phyloP scores from a whole-genome alignment of 2,113 vertebrate genomes.

The Ptilorrhoa leucosticta region DNA sequence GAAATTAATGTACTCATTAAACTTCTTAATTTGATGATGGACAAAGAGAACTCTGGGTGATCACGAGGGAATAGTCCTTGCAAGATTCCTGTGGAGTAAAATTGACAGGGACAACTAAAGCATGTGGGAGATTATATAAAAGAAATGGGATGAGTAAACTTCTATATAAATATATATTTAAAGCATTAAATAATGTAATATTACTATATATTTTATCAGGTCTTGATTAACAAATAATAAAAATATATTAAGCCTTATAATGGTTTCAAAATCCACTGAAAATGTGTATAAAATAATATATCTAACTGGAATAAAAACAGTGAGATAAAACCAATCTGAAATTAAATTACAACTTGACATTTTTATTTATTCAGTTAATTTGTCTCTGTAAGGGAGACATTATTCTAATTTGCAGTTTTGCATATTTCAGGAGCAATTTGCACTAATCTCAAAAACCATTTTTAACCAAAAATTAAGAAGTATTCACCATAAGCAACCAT shows the following conservation, averaged over 20 bases:
- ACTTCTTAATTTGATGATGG: neutral
- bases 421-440: neutral
- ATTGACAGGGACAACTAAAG: neutral
- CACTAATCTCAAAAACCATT: neutral
- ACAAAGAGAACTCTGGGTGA: neutral
- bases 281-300: neutral
- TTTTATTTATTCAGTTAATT: neutral
- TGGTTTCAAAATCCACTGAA: neutral
- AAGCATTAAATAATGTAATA: neutral
- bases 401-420: neutral
- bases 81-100: neutral
- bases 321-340: neutral
- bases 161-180: neutral
- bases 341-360: neutral
- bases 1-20: neutral
- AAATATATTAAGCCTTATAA: neutral
- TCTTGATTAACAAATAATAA: neutral
- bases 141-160: neutral
- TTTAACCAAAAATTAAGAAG: neutral
- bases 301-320: neutral
- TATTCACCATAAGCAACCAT: neutral
- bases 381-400: neutral
- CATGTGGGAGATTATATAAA: neutral
- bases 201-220: neutral
- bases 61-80: neutral